Percentiles rank a stretch among this genome's conserved stretches.
phyloP scores from a whole-genome alignment of 64 coral and sea anemone genomes.

The Pocillopora damicornis region DNA sequence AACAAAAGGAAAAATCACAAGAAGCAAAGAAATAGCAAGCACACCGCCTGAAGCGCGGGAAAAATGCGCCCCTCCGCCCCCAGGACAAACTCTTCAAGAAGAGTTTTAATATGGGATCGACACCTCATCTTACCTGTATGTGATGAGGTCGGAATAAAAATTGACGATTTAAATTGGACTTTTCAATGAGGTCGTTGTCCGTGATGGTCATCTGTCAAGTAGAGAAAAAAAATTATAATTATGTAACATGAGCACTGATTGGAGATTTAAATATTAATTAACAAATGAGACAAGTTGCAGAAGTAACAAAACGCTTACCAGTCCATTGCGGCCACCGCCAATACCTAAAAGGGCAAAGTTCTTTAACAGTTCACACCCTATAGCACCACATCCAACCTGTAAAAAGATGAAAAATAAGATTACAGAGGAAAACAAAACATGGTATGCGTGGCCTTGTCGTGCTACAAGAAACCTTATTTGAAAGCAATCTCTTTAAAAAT shows the following conservation, averaged over 20 bases:
- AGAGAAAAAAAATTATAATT: not conserved
- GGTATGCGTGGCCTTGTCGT: no score
- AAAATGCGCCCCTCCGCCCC: no score
- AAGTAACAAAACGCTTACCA: slow-evolving; percentile 27
- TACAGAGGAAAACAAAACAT: not conserved
- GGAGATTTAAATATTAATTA: not conserved
- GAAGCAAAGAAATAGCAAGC: no score
- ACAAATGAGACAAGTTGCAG: not conserved
- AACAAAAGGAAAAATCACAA: no score
- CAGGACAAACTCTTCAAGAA: no score
- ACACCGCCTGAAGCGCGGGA: no score
- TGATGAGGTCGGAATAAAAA: slow-evolving; percentile 89
- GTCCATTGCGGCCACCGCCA: slow-evolving; percentile 32
- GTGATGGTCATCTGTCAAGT: slow-evolving; percentile 76
- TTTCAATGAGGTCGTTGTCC: slow-evolving; percentile 96
- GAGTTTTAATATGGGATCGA: no score
- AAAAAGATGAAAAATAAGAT: not conserved
- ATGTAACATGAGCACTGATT: no score
- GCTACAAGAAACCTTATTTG: no score
- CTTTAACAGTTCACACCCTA: slow-evolving; percentile 96
- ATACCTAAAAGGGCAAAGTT: slow-evolving; percentile 87
- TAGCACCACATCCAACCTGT: slow-evolving; percentile 96
- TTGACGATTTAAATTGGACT: slow-evolving; percentile 96
- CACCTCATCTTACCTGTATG: slow-evolving; percentile 66
- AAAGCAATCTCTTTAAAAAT: no score